Evolutionary conservation across 2,888 invertebrate species (phyloP).

Genomic region (Parnassius smintheus): DNA sequence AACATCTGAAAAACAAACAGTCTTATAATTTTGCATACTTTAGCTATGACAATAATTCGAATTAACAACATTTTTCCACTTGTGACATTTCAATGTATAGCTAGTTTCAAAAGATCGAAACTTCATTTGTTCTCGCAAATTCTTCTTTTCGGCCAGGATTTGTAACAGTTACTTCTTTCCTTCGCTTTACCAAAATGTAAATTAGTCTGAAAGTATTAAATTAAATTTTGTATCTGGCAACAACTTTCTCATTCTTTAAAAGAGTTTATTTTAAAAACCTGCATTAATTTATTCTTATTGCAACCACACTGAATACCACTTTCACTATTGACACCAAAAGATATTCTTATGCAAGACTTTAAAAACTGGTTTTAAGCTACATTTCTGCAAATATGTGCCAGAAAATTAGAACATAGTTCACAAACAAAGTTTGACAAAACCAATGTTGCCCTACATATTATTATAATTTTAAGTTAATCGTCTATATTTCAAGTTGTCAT

Average conservation of each 20-base stretch:
- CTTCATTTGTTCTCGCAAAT: conserved; percentile 60
- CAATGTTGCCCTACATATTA: too few relatives aligned
- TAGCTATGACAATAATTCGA: background rate
- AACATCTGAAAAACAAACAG: conserved; percentile 23
- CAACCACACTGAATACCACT: conserved; percentile 20
- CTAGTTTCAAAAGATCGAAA: conserved; percentile 52
- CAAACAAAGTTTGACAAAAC: too few relatives aligned
- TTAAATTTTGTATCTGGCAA: conserved; percentile 1
- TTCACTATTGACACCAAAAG: conserved; percentile 27
- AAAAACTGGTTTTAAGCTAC: conserved; percentile 4
- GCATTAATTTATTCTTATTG: conserved; percentile 22
- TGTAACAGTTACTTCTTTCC: conserved; percentile 41
- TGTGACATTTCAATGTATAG: background rate
- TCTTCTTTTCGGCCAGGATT: conserved; percentile 56
- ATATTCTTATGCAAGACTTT: conserved; percentile 19
- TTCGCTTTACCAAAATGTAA: conserved; percentile 52
- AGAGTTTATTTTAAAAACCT: conserved; percentile 20
- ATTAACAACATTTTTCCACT: background rate
- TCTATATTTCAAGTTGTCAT: too few relatives aligned
- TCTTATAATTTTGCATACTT: conserved; percentile 17
- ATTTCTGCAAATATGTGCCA: conserved; percentile 5
- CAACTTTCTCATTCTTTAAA: conserved; percentile 18
- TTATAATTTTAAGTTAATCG: too few relatives aligned
- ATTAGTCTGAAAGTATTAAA: conserved; percentile 48
- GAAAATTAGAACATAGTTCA: too few relatives aligned